Evolutionary conservation across 1,140 invertebrate species (phyloP).

Genomic region (Drosophila azteca): DNA sequence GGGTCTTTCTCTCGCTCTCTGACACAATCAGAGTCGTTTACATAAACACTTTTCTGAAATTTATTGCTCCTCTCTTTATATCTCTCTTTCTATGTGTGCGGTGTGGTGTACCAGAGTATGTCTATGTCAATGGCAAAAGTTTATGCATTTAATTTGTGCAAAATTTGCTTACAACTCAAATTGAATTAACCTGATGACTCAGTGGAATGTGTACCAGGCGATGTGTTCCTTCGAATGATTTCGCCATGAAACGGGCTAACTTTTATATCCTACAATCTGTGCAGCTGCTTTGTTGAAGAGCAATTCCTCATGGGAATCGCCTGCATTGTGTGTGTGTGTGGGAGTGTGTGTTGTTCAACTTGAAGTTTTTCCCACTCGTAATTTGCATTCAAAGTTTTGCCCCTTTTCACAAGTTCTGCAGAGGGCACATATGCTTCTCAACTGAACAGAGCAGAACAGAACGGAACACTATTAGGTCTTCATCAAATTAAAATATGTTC

Average conservation of each 20-base stretch:
- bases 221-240: slow-evolving; percentile 10
- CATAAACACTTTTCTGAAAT: slow-evolving; percentile 72
- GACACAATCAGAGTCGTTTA: slow-evolving; percentile 72
- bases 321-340: slow-evolving; percentile 4
- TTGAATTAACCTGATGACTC: slow-evolving; percentile 75
- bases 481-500: slow-evolving; percentile 59
- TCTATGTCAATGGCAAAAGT: slow-evolving; percentile 71
- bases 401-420: slow-evolving; percentile 42
- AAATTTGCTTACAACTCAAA: slow-evolving; percentile 78
- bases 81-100: not conserved
- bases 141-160: slow-evolving; percentile 75
- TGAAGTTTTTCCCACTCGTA: slow-evolving; percentile 11
- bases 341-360: slow-evolving; percentile 13
- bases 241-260: slow-evolving; percentile 2
- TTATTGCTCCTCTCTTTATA: slow-evolving; percentile 46
- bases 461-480: slow-evolving; percentile 45
- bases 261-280: not conserved
- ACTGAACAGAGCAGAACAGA: not conserved
- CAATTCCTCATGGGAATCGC: slow-evolving; percentile 19
- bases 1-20: slow-evolving; percentile 10
- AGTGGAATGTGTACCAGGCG: slow-evolving; percentile 21
- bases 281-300: not conserved
- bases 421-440: slow-evolving; percentile 40
- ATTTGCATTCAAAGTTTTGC: slow-evolving; percentile 62
- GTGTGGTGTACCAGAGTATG: slow-evolving; percentile 9